Percentiles rank a stretch among this genome's conserved stretches.
Evolutionary conservation across 2,113 vertebrate species (phyloP).

Genomic region (Sceloporus tristichus): DNA sequence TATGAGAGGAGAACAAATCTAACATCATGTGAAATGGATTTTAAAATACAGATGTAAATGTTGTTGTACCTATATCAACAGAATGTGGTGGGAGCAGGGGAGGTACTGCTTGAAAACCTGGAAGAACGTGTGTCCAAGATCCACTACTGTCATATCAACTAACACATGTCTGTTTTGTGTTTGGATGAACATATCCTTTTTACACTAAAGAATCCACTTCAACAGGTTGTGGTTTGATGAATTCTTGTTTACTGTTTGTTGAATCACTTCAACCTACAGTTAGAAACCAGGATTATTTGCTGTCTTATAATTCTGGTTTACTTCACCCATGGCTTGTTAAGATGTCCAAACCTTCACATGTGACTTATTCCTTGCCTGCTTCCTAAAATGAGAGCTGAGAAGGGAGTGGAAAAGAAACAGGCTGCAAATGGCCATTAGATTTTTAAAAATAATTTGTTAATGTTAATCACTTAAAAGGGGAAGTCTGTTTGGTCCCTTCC

Average conservation of each 20-base stretch:
- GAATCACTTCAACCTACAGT: not conserved
- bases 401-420: too few species aligned
- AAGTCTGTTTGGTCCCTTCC: too few species aligned
- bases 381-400: too few species aligned
- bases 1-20: not conserved
- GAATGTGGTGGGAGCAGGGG: not conserved
- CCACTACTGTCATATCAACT: too few species aligned
- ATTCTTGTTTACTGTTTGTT: not conserved
- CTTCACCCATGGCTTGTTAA: not conserved
- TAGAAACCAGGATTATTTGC: not conserved
- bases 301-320: too few species aligned
- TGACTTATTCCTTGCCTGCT: not conserved
- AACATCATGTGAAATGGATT: not conserved
- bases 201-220: not conserved
- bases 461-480: too few species aligned
- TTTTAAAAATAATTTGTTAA: too few species aligned
- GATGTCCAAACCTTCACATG: not conserved
- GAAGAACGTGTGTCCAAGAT: not conserved
- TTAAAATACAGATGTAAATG: not conserved
- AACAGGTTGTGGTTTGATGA: not conserved
- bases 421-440: too few species aligned
- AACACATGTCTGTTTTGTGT: not conserved
- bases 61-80: not conserved
- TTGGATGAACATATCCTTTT: not conserved
- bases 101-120: not conserved